Conservation (phyloP, 2,113 vertebrate genomes). For the Microcebus ravelobensis region DNA sequence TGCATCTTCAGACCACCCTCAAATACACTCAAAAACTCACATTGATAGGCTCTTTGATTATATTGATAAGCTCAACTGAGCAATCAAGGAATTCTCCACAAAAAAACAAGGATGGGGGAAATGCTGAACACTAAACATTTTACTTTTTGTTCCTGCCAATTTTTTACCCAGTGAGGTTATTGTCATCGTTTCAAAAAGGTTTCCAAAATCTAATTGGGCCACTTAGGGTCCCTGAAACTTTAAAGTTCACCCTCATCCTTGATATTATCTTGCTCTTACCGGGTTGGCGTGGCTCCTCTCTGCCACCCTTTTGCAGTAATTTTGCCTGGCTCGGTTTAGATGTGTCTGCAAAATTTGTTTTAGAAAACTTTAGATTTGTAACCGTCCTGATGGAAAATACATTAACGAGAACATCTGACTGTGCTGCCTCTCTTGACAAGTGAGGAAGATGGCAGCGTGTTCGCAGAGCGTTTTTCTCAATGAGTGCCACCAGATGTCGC, state of each 20-base stretch:
- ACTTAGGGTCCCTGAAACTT: background rate
- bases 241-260: background rate
- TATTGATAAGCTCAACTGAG: background rate
- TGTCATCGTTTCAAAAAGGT: background rate
- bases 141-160: background rate
- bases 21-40: background rate
- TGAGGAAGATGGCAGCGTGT: background rate
- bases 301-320: too few relatives aligned
- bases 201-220: background rate
- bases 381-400: background rate
- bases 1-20: background rate
- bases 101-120: background rate
- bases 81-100: background rate
- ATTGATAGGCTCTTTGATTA: background rate
- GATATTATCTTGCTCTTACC: background rate
- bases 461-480: background rate
- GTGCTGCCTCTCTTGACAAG: background rate
- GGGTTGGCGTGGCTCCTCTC: background rate
- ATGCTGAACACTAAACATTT: background rate
- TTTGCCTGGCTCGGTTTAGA: background rate
- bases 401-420: background rate
- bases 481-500: slow-evolving; percentile 2
- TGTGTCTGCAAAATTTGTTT: background rate
- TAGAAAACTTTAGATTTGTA: background rate
- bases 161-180: background rate